phyloP scores from a whole-genome alignment of 2,888 invertebrate genomes.

The Bugulina stolonifera region DNA sequence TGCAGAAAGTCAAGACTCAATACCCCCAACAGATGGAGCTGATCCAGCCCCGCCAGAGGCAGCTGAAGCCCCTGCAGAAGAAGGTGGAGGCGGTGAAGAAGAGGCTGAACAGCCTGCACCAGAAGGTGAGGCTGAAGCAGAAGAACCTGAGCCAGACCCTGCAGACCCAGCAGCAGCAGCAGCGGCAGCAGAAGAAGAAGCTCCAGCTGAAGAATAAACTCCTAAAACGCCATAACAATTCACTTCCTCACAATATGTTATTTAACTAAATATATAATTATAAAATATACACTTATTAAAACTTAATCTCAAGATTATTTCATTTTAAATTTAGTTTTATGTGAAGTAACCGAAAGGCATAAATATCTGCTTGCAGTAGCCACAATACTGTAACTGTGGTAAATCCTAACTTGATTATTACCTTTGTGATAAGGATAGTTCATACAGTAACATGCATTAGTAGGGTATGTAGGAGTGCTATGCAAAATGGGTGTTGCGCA shows the following conservation, averaged over 20 bases:
- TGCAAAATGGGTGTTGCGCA: too few relatives aligned
- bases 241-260: conserved; percentile 31
- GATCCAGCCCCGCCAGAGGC: not conserved
- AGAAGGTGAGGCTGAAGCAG: not conserved
- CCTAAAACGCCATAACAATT: conserved; percentile 29
- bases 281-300: too few relatives aligned
- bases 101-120: not conserved
- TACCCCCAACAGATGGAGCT: not conserved
- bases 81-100: conserved; percentile 24
- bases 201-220: conserved; percentile 23
- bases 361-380: too few relatives aligned
- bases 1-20: not conserved
- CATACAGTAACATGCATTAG: too few relatives aligned
- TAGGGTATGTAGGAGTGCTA: too few relatives aligned
- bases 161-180: conserved; percentile 25
- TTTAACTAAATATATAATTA: too few relatives aligned
- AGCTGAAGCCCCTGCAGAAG: not conserved
- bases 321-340: too few relatives aligned
- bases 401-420: too few relatives aligned
- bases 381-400: too few relatives aligned
- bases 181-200: conserved; percentile 21
- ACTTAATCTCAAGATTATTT: too few relatives aligned
- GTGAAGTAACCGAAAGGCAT: too few relatives aligned
- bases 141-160: conserved; percentile 22
- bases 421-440: too few relatives aligned